Percentiles rank a stretch among this genome's conserved stretches.
phyloP scores from a whole-genome alignment of 2,797 vertebrate genomes.

The Fundulus diaphanus region DNA sequence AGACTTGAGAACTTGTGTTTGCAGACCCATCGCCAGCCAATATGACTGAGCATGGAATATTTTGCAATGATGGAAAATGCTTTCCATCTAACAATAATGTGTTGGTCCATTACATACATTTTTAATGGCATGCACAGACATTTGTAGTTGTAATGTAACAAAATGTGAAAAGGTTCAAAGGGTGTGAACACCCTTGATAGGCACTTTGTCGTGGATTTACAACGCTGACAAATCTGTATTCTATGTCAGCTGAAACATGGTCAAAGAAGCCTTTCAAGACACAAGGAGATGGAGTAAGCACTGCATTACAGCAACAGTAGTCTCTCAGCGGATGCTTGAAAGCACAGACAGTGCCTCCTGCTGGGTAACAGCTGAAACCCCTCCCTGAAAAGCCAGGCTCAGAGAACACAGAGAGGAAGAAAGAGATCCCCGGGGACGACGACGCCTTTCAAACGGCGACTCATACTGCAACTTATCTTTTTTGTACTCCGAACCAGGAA shows the following conservation, averaged over 20 bases:
- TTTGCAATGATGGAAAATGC: background rate
- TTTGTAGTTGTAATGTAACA: background rate
- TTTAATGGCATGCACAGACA: background rate
- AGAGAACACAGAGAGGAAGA: constrained; percentile 40
- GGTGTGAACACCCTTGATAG: background rate
- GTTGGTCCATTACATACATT: background rate
- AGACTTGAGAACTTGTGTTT: no score
- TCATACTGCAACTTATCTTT: constrained; percentile 22
- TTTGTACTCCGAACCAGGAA: constrained; percentile 33
- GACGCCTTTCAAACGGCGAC: constrained; percentile 28
- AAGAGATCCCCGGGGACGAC: constrained; percentile 43
- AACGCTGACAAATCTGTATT: constrained; percentile 27
- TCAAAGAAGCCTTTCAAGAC: constrained; percentile 39
- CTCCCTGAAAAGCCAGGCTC: constrained; percentile 56
- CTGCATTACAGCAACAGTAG: constrained; percentile 49
- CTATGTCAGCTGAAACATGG: constrained; percentile 34
- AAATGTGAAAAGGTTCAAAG: background rate
- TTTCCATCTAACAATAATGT: background rate
- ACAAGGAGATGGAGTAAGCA: constrained; percentile 48
- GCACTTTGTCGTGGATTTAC: constrained; percentile 2
- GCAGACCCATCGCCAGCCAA: no score
- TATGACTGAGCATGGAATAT: background rate
- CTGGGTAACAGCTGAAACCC: constrained; percentile 73
- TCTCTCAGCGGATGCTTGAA: constrained; percentile 54
- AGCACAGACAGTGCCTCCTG: constrained; percentile 75